Base-by-base conservation (phyloP, 2,888 invertebrate species). In the Prosopocoilus inquinatus region DNA sequence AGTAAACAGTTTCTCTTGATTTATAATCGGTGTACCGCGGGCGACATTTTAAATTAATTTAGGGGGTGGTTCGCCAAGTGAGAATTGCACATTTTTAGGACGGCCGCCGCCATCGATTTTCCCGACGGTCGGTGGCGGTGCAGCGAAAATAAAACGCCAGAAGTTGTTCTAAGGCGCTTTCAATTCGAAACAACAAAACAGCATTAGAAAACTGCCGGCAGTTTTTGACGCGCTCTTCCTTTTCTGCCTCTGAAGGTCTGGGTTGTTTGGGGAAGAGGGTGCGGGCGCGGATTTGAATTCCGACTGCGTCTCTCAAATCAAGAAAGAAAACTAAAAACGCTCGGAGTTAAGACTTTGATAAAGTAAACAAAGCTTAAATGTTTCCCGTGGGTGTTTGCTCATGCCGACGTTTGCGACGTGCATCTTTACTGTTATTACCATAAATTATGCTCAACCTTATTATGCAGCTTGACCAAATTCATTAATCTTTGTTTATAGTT, bases 281-380 rank as follows among this genome's bases (percentile, higher is more conserved):
- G 20, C 20, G 20, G 5, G 20, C 20, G 50, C 38, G 58, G 58
- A 62, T 64, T 64, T 62, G 58, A 62, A 62, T 62, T 61, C 59
- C 55, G 57, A 36, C 50, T 58, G 61, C 54, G 60, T 58, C 58
- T 61, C 67, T 66, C 64, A 63, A 68, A 68, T 69, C 66, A 64
- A 63, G 63, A 63, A 67, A 63, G 65, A 65, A 66, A 67, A 62
- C 63, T 61, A 65, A 65, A 68, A 67, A 65, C 63, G 66, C 57
- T 64, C 62, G 62, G 66, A 68, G 67, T 65, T 64, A 64, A 66
- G 66, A 66, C 67, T 69, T 65, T 69, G 68, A 69, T 69, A 69
- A 69, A 69, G 68, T 67, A 69, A 69, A 69, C 68, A 69, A 65
- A 68, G 66, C 67, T 69, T 65, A 68, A 69, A 69, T 67, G 69